Percentiles rank a stretch among this genome's conserved stretches.
phyloP scores from a whole-genome alignment of 2,797 vertebrate species.

The Ataeniobius toweri region DNA sequence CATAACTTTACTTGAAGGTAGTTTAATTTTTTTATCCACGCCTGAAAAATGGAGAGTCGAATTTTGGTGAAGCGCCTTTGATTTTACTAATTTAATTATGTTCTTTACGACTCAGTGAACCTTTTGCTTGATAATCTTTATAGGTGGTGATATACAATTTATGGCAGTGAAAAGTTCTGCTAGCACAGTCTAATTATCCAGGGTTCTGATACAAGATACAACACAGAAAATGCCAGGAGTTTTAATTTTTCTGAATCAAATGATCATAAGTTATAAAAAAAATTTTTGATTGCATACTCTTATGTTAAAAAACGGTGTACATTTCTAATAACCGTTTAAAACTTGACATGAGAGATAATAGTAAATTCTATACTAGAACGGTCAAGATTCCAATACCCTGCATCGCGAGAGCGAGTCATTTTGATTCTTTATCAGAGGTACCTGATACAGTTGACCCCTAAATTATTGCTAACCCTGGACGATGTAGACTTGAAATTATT shows the following conservation, averaged over 20 bases:
- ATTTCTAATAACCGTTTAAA: not conserved
- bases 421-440: not conserved
- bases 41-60: slow-evolving; percentile 34
- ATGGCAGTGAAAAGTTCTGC: slow-evolving; percentile 44
- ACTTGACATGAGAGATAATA: not conserved
- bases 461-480: not conserved
- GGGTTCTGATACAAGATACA: slow-evolving; percentile 19
- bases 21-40: slow-evolving; percentile 43
- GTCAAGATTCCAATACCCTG: not conserved
- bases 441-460: not conserved
- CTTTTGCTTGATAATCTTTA: slow-evolving; percentile 69
- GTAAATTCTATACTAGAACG: not conserved
- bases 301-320: not conserved
- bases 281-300: not conserved
- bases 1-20: slow-evolving; percentile 42
- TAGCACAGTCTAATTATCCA: slow-evolving; percentile 43
- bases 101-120: slow-evolving; percentile 62
- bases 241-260: slow-evolving; percentile 3
- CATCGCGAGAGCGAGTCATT: not conserved
- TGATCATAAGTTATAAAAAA: not conserved
- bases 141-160: slow-evolving; percentile 59
- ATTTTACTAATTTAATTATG: slow-evolving; percentile 72
- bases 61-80: slow-evolving; percentile 52
- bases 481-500: not conserved
- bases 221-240: slow-evolving; percentile 6